Conservation (phyloP, 2,888 invertebrate species). For the Leptopilina drosophilae region DNA sequence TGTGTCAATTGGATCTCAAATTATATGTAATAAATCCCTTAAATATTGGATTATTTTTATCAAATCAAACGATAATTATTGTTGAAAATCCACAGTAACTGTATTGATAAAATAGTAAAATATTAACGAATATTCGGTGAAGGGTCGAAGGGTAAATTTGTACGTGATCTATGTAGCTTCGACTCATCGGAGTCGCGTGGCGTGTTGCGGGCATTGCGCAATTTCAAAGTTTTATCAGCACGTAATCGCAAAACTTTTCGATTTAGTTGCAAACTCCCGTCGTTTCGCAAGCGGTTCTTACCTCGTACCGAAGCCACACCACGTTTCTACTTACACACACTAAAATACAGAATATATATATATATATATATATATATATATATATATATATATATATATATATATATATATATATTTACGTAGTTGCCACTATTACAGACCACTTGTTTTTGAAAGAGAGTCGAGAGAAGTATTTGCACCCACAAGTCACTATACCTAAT, state of each 20-base stretch:
- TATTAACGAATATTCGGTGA: not conserved
- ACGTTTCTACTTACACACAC: conserved; percentile 12
- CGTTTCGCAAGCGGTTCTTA: conserved; percentile 37
- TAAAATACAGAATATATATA: conserved; percentile 4
- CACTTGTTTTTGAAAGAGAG: conserved; percentile 22
- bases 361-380: not conserved
- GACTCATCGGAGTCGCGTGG: conserved; percentile 29
- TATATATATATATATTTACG: not conserved
- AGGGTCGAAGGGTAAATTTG: not conserved
- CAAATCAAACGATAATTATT: too few relatives aligned
- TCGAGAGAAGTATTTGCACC: conserved; percentile 16
- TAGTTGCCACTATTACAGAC: not conserved
- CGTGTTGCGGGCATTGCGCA: conserved; percentile 40
- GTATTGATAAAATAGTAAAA: not conserved
- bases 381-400: not conserved
- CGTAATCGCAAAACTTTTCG: conserved; percentile 50
- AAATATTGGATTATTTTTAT: too few relatives aligned
- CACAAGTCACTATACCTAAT: conserved; percentile 19
- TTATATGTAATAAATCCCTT: too few relatives aligned
- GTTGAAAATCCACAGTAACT: not conserved
- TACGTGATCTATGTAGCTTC: conserved; percentile 25
- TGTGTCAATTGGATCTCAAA: too few relatives aligned
- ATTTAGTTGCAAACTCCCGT: conserved; percentile 46
- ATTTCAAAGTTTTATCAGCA: conserved; percentile 51
- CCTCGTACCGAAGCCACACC: conserved; percentile 21